Percentiles rank a stretch among this genome's conserved stretches.
These are phyloP conservation scores for Myotis brandtii DNA, from an alignment of 2,113 vertebrate species.

Conservation along the genomic window DNA sequence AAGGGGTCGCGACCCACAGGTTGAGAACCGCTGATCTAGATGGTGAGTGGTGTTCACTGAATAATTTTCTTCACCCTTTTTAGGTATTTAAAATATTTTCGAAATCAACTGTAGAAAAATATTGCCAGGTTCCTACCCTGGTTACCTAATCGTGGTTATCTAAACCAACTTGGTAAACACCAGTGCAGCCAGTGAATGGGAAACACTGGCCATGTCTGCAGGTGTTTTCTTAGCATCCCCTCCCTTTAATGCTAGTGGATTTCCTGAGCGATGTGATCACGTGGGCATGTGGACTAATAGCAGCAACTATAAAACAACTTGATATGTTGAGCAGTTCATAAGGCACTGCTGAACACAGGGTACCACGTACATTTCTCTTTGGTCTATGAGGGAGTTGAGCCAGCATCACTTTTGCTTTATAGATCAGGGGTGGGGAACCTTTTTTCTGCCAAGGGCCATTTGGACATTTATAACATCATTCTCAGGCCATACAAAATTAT, in stretches of 20 bases:
- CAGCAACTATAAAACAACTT: not conserved
- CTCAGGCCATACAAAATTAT: too few species aligned
- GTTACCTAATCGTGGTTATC: not conserved
- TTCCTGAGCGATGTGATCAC: not conserved
- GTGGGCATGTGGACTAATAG: not conserved
- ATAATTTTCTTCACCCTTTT: not conserved
- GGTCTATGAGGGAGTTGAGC: not conserved
- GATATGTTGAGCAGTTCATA: not conserved
- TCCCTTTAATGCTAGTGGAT: not conserved
- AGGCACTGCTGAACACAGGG: not conserved
- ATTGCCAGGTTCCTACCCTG: not conserved
- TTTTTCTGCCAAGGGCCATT: too few species aligned
- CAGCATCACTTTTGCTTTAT: not conserved
- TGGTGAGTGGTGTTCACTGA: not conserved
- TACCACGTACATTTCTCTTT: too few species aligned
- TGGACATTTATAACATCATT: too few species aligned
- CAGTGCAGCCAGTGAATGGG: not conserved
- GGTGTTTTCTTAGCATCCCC: not conserved
- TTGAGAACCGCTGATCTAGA: not conserved
- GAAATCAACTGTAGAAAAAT: not conserved
- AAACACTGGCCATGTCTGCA: not conserved
- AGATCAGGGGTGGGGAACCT: not conserved
- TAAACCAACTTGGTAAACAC: not conserved
- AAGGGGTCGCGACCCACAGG: too few species aligned
- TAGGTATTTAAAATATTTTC: slow-evolving; percentile 31